Base-by-base conservation (phyloP, 2,888 invertebrate genomes). In the Andrena hattorfiana region DNA sequence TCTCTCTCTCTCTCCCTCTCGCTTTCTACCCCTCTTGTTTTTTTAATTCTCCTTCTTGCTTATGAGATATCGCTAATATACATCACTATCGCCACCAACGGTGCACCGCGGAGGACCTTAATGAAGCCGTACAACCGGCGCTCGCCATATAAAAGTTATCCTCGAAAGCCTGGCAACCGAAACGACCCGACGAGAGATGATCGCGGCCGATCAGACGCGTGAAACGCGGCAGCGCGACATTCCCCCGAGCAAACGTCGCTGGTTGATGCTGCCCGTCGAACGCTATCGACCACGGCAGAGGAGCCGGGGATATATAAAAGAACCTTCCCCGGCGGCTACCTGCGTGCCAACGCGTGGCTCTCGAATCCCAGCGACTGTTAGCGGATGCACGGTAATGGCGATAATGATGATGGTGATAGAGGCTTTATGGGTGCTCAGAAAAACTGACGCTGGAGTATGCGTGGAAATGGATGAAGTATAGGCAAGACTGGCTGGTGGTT, bases 81-180 rank as follows among this genome's bases (percentile, higher is more conserved):
- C 88, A 93, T 93, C 92, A 92, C 87, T 87, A 89, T 87, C 90
- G 91, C 92, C 91, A 92, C 92, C 93, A 92, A 90, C 89, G 83
- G 89, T 84, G 91, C 87, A 76, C 69, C 70, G 69, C 75, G 77
- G 85, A 81, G 79, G 71, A 69, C 74, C 88, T 89, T 93, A 90
- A 93, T 92, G 90, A 92, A 93, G 91, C 85, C 89, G 88, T 91
- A 89, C 81, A 56, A 80, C 76, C 75, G 70, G 63, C 56, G 68
- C 54, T 51, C 81, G 72, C 77, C 76, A 71, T 84, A 84, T 85
- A 75, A 81, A 84, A 85, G 67, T 75, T 77, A 80, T 70, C 77
- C 78, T 84, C 70, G 23, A 56, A 56, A 56, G 56, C 26, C 10
- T 1, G 56, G 42, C 13, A 16, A 42, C 42, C 56, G 56, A 56